phyloP scores from a whole-genome alignment of 2,113 vertebrate genomes.

The Actinemys pallida region DNA sequence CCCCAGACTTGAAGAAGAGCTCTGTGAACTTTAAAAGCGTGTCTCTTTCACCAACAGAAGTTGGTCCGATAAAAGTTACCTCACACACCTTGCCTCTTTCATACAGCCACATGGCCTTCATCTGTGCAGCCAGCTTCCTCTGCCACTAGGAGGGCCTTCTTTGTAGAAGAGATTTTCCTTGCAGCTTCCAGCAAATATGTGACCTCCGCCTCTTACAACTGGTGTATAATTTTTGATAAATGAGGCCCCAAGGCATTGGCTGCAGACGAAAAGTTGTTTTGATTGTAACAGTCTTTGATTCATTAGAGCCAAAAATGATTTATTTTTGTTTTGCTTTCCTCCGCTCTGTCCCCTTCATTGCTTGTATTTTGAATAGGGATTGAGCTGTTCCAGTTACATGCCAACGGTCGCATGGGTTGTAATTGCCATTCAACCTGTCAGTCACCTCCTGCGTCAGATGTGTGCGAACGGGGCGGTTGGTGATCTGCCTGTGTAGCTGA shows the following conservation, averaged over 20 bases:
- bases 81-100: not conserved
- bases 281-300: conserved; percentile 71
- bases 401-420: not conserved
- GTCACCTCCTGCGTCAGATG: accelerated
- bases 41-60: not conserved
- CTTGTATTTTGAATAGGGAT: not conserved
- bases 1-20: not conserved
- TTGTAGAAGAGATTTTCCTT: not conserved
- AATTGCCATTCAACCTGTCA: accelerated
- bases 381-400: conserved; percentile 5
- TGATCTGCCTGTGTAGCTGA: not conserved
- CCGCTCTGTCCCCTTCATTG: not conserved
- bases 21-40: not conserved
- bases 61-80: not conserved
- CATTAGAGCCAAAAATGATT: conserved; percentile 71
- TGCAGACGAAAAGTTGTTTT: conserved; percentile 54
- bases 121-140: not conserved
- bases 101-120: not conserved
- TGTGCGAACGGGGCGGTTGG: not conserved
- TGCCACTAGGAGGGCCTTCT: conserved; percentile 39
- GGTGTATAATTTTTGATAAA: conserved; percentile 19
- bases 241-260: conserved; percentile 40
- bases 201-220: conserved; percentile 37
- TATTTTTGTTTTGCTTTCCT: conserved; percentile 56
- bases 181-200: not conserved